Percentiles rank a stretch among this genome's conserved stretches.
phyloP scores from a whole-genome alignment of 2,888 invertebrate species.

The Drosophila prolongata region DNA sequence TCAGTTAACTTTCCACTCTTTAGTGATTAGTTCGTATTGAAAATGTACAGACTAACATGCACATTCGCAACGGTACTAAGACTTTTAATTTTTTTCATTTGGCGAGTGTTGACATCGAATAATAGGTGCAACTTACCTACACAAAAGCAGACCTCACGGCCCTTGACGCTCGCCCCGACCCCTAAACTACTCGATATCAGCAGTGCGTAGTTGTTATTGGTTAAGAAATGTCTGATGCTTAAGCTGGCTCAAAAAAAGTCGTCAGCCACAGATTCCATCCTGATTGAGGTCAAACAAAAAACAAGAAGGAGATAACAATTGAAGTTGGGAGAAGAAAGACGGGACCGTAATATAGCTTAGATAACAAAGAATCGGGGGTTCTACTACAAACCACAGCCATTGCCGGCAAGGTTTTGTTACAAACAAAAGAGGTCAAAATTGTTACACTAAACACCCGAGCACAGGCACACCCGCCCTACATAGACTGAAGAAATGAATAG shows the following conservation, averaged over 20 bases:
- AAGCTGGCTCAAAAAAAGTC: conserved; percentile 2
- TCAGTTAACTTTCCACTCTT: too few relatives aligned
- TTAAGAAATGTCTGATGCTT: conserved; percentile 4
- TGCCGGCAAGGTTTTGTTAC: conserved; percentile 52
- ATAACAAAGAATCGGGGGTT: conserved; percentile 50
- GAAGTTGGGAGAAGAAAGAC: conserved; percentile 12
- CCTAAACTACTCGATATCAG: not conserved
- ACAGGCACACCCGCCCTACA: conserved; percentile 9
- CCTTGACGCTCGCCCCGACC: not conserved
- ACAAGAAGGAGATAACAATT: conserved; percentile 10
- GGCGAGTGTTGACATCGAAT: not conserved
- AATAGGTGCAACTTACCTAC: not conserved
- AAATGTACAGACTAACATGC: too few relatives aligned
- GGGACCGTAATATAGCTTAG: conserved; percentile 54
- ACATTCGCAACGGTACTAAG: not conserved
- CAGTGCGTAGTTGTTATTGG: not conserved
- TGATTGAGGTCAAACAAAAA: conserved; percentile 22
- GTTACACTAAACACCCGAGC: conserved; percentile 65
- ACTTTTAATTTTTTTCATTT: not conserved
- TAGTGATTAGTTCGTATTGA: too few relatives aligned
- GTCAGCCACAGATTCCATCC: conserved; percentile 26
- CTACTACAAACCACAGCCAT: conserved; percentile 60
- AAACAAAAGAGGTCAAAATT: conserved; percentile 77
- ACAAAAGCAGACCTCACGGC: not conserved
- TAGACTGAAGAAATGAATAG: conserved; percentile 38